These are phyloP conservation scores for Aricia artaxerxes DNA, from an alignment of 2,888 invertebrate species.

Conservation along the genomic window DNA sequence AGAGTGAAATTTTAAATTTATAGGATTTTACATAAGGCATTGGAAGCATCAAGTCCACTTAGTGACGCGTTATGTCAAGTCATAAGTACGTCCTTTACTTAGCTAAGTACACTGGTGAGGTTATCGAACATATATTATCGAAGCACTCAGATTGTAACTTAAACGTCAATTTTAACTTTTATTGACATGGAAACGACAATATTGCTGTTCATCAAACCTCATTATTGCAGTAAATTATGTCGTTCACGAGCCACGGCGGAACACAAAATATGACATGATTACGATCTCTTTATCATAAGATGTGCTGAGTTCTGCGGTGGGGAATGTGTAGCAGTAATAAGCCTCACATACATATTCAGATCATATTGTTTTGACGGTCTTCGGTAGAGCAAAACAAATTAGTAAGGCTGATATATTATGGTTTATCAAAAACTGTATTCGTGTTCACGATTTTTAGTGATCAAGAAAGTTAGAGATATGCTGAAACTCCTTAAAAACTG, in stretches of 20 bases:
- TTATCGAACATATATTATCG: too few relatives aligned
- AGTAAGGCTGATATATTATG: background rate
- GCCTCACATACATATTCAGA: conserved; percentile 5
- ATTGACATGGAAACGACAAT: background rate
- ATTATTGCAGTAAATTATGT: background rate
- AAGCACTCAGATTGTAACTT: background rate
- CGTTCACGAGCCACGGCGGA: background rate
- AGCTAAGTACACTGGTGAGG: too few relatives aligned
- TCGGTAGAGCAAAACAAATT: background rate
- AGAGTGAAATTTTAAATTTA: background rate
- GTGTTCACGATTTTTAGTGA: background rate
- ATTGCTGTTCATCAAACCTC: background rate
- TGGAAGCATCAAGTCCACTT: background rate
- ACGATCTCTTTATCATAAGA: conserved; percentile 12
- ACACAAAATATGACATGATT: conserved; percentile 19
- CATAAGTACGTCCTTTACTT: too few relatives aligned
- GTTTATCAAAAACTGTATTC: background rate
- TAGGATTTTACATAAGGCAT: background rate
- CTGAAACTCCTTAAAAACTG: background rate
- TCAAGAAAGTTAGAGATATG: background rate
- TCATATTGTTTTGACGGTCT: conserved; percentile 3
- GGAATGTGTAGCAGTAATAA: conserved; percentile 11
- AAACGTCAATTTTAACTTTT: background rate
- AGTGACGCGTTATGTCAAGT: too few relatives aligned
- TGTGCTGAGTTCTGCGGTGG: background rate